Evolutionary conservation across 2,888 invertebrate genomes (phyloP), one percentile per base, ranked within the genome.

Genomic region (Morpho helenor): DNA sequence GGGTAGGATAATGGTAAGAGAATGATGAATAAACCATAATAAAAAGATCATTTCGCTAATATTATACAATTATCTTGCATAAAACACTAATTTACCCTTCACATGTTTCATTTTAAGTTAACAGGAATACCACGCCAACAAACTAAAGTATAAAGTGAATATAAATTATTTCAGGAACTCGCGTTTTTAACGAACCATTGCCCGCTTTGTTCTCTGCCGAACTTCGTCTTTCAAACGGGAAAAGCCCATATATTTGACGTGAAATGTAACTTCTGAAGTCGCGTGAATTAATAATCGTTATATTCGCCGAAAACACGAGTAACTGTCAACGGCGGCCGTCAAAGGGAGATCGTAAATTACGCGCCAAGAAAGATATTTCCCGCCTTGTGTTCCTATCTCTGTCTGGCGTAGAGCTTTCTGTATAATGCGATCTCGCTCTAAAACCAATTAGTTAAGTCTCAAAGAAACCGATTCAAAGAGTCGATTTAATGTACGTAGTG

Each of bases 281-380:
- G 74, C 71, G 72, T 71, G 74, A 71, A 84, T 85, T 84, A 84
- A 84, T 84, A 83, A 81, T 82, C 73, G 76, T 78, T 78, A 79
- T 76, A 77, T 85, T 85, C 84, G 73, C 71, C 72, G 78, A 79
- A 79, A 77, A 79, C 79, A 77, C 76, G 69, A 77, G 72, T 80
- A 81, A 77, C 76, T 79, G 79, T 79, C 76, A 77, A 69, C 76
- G 75, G 68, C 52, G 66, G 76, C 75, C 69, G 66, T 69, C 70
- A 70, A 70, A 70, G 69, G 65, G 54, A 61, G 57, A 49, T 65
- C 71, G 66, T 71, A 71, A 71, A 71, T 71, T 69, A 71, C 50
- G 65, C 66, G 75, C 74, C 81, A 82, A 83, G 85, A 85, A 86
- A 87, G 85, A 88, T 85, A 83, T 79, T 80, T 84, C 84, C 84